Base-by-base conservation (phyloP, 2,888 invertebrate genomes). In the Neoaliturus tenellus region DNA sequence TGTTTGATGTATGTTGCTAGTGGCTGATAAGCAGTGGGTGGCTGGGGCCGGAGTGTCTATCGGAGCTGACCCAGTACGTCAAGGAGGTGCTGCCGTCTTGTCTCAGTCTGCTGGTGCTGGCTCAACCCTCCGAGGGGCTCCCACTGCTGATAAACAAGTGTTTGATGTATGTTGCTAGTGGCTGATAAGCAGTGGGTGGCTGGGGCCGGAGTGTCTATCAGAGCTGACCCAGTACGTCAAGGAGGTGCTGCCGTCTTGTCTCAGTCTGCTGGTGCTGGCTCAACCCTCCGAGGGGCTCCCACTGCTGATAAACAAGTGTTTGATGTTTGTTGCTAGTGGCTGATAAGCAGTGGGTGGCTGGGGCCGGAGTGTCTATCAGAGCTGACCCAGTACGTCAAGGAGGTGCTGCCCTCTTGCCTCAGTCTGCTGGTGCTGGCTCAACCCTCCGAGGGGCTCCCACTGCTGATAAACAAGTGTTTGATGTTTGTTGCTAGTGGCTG, bases 61-160 rank as follows among this genome's bases (percentile, higher is more conserved):
- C 92, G 0, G 94, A 95, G 88, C 93, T 95, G 17, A 91, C 93
- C 85, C 92, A 93, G 67, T 95, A 94, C 88, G 86, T 87, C 2
- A 86, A 86, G 31, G 87, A 87, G 44, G 86, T 87, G 41, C 84
- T 86, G 25, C 87, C 86, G 10, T 85, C 86, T 23, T 85, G 87
- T 39, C 87, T 89, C 33, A 88, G 88, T 83, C 86, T 89, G 10
- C 87, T 88, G 41, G 87, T 89, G 6, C 87, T 89, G 67, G 88
- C 86, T 31, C 88, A 86, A 33, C 87, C 84, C 20, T 78, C 92
- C 86, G 90, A 94, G 89, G 89, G 91, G 55, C 81, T 86, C 28
- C 78, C 62, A 83, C 90, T 93, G 86, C 89, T 95, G 86, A 90
- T 94, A 39, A 92, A 93, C 41, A 91, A 92, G 83, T 93, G 93